phyloP scores from a whole-genome alignment of 64 coral and sea anemone species.

The Stichodactyla helianthus region DNA sequence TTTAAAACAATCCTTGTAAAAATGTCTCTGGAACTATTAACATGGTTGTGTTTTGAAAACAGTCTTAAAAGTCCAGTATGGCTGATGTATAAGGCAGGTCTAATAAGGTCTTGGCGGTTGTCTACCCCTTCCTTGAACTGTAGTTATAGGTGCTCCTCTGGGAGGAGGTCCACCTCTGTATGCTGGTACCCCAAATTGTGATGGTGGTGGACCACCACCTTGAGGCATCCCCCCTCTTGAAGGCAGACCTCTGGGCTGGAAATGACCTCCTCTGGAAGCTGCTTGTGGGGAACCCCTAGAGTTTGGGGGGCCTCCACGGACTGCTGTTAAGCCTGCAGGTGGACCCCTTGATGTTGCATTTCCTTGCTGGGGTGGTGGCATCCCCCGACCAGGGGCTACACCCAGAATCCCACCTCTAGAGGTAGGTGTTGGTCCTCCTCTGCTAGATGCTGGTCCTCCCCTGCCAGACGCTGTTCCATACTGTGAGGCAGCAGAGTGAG shows the following conservation, averaged over 20 bases:
- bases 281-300: not conserved
- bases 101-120: slow-evolving; percentile 24
- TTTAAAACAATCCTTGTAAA: not conserved
- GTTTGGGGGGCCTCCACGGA: slow-evolving; percentile 3
- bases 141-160: slow-evolving; percentile 16
- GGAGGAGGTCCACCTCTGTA: not conserved
- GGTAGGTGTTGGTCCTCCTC: slow-evolving; percentile 25
- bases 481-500: not conserved
- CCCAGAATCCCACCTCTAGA: slow-evolving; percentile 34
- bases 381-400: not conserved
- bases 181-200: slow-evolving; percentile 17
- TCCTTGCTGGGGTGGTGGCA: slow-evolving; percentile 1
- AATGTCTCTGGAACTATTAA: not conserved
- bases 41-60: not conserved
- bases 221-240: slow-evolving; percentile 25
- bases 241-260: not conserved
- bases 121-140: slow-evolving; percentile 25
- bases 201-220: slow-evolving; percentile 3
- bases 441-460: not conserved
- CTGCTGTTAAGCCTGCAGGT: slow-evolving; percentile 12
- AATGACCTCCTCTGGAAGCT: not conserved
- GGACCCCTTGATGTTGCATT: not conserved
- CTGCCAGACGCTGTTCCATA: not conserved
- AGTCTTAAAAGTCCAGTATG: not conserved
- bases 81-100: not conserved